Conservation (phyloP, 2,888 invertebrate species). For the Thymelicus lineola region DNA sequence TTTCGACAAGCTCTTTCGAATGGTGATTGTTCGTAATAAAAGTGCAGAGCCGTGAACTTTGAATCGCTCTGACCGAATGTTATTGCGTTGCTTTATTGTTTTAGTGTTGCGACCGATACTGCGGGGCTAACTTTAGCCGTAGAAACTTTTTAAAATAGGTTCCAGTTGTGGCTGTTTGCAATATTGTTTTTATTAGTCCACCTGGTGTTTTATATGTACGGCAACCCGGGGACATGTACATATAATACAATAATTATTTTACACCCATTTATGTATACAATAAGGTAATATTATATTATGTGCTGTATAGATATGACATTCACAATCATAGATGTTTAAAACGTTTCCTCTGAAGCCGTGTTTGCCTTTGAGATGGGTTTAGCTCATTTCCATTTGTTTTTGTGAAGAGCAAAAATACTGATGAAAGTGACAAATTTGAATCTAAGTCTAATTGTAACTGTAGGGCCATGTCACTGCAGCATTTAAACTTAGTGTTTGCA, state of each 20-base stretch:
- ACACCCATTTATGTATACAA: not conserved
- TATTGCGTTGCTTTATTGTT: slow-evolving; percentile 15
- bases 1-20: slow-evolving; percentile 12
- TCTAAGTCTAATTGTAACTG: not conserved
- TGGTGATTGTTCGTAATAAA: slow-evolving; percentile 16
- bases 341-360: too few relatives aligned
- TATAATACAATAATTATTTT: not conserved
- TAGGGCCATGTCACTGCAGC: not conserved
- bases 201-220: not conserved
- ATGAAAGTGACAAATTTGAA: not conserved
- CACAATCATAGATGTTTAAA: not conserved
- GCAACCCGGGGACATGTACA: not conserved
- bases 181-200: not conserved
- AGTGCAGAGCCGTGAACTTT: slow-evolving; percentile 18
- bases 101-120: not conserved
- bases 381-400: too few relatives aligned
- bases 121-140: slow-evolving; percentile 3
- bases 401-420: too few relatives aligned
- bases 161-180: not conserved
- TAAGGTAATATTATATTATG: not conserved
- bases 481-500: too few relatives aligned
- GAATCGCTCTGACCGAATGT: slow-evolving; percentile 14
- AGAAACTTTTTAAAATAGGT: slow-evolving; percentile 2
- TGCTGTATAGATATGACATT: too few relatives aligned
- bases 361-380: too few relatives aligned